Percentiles rank a stretch among this genome's conserved stretches.
phyloP scores from a whole-genome alignment of 1,140 invertebrate genomes.

The Tribolium castaneum region DNA sequence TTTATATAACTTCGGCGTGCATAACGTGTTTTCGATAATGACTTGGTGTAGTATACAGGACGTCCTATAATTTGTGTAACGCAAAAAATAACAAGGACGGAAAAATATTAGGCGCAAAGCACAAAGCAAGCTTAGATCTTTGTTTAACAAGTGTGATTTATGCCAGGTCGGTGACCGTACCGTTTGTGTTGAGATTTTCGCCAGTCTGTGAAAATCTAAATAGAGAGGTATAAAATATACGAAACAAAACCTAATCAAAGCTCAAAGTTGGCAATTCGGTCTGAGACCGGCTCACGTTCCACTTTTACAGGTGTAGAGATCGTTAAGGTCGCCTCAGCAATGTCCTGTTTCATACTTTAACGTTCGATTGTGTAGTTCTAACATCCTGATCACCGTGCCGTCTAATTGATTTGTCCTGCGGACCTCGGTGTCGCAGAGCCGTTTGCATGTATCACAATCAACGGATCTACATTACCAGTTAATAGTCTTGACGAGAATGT shows the following conservation, averaged over 20 bases:
- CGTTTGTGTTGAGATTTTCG: background rate
- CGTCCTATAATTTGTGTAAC: background rate
- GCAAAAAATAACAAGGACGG: background rate
- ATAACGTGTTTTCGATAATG: background rate
- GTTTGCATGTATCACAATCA: conserved; percentile 26
- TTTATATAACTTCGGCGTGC: background rate
- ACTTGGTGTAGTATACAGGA: background rate
- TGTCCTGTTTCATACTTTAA: conserved; percentile 31
- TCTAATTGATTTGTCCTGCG: conserved; percentile 23
- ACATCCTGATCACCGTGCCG: conserved; percentile 5
- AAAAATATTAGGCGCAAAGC: background rate
- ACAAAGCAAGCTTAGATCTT: background rate
- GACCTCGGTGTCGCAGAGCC: background rate
- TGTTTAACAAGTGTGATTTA: background rate
- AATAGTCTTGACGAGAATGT: background rate
- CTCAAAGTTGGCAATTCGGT: background rate
- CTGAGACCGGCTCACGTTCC: conserved; percentile 13
- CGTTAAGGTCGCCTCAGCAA: conserved; percentile 4
- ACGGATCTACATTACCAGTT: background rate
- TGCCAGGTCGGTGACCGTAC: background rate
- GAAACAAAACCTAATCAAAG: conserved; percentile 16
- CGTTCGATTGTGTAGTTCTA: conserved; percentile 16
- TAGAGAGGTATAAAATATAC: conserved; percentile 2
- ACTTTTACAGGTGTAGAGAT: conserved; percentile 23
- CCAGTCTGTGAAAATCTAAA: background rate